Evolutionary conservation across 2,797 vertebrate species (phyloP), one percentile per base, ranked within the genome.

Genomic region (Acridotheres tristis): DNA sequence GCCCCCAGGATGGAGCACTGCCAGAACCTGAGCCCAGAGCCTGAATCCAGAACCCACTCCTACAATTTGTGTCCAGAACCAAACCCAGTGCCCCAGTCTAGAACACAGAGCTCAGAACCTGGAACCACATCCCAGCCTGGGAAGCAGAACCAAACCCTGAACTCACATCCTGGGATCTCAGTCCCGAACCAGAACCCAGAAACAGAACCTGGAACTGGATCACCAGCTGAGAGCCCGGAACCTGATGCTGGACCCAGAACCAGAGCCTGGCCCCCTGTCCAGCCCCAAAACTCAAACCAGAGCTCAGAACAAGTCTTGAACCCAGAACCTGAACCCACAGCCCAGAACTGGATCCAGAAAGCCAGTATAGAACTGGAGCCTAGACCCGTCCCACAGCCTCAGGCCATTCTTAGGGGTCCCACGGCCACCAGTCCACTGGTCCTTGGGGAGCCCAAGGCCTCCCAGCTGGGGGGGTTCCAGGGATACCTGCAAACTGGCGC

Each of bases 401-500:
- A 26, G 36, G 36, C 53, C 47, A 26, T 58, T 32, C 32, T 6
- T 13, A 18, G 61, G 27, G 25, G 7, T 59, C 21, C 17, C 15
- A 9, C 29, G 34, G 38, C 45, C 61, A 53, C 6, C 4, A 29
- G 53, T 4, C 27, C 42, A 8, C 10, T 2, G 1, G 20, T 20
- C 40, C 25, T 20, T 10, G 54, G 73, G 57, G 40, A 54, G 29
- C 40, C 54, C 63, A 16, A 8, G 40, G 30, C 9, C 82, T 26
- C 32, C 9, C 18, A 51, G 72, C 8, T 11, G 25, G 40, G 17
- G 40, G 17, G 4, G 14, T 22, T 21, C 26, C 16, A 23, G 55
- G 36, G 27, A 2, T 98, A 99, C 99, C 99, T 98, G 99, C 99
- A 65, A 99, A 99, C 97, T 99, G 99, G 77, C 98, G 98, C 92